phyloP scores from a whole-genome alignment of 35 echinoderm and acorn worm genomes.

The Ptychodera flava region DNA sequence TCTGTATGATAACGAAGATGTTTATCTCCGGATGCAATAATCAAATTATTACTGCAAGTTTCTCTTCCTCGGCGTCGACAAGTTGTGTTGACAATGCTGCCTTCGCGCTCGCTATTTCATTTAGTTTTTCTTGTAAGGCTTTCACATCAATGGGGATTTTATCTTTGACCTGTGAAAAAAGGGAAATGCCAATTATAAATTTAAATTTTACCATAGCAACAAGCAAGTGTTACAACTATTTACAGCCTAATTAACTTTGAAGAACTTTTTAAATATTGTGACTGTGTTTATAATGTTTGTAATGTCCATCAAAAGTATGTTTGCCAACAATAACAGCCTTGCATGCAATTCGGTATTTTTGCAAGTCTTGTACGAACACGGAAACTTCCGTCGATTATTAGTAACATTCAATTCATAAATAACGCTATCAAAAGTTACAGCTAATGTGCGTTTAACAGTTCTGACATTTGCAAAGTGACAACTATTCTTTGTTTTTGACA shows the following conservation, averaged over 20 bases:
- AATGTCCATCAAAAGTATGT: background rate
- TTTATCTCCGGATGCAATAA: too few species aligned
- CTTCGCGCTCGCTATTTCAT: background rate
- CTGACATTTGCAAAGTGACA: too few species aligned
- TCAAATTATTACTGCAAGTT: background rate
- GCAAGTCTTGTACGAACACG: too few species aligned
- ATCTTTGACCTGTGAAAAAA: background rate
- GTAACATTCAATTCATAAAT: too few species aligned
- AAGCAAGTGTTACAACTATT: background rate
- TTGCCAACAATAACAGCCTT: background rate
- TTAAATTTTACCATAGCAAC: background rate
- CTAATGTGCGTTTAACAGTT: too few species aligned
- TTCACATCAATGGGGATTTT: background rate
- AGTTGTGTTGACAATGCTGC: background rate
- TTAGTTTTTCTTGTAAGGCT: background rate
- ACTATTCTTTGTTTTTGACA: background rate
- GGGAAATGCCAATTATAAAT: background rate
- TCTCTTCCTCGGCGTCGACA: background rate
- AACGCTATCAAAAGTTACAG: too few species aligned
- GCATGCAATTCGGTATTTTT: too few species aligned
- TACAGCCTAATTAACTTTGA: background rate
- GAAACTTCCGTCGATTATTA: too few species aligned
- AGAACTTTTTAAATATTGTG: background rate
- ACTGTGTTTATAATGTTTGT: background rate
- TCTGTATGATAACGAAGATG: too few species aligned